Evolutionary conservation across 2,113 vertebrate genomes (phyloP).

Genomic region (Mesoclemmys tuberculata): DNA sequence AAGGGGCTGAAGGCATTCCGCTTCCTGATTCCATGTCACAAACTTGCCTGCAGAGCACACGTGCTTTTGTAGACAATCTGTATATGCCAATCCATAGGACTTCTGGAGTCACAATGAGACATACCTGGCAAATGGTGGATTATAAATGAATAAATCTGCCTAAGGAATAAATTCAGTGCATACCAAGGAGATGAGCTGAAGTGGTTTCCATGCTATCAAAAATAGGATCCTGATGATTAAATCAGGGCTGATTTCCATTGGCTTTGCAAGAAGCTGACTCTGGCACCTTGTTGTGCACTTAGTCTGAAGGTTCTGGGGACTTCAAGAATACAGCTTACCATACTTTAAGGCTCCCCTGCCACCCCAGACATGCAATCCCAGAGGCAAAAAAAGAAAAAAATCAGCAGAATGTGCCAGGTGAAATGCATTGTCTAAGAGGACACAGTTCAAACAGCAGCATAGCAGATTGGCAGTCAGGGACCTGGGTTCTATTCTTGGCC

Average conservation of each 20-base stretch:
- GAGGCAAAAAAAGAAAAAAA: background rate
- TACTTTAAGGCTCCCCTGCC: background rate
- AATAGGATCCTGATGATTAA: background rate
- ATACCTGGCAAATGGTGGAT: background rate
- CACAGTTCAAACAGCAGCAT: background rate
- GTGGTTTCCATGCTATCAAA: background rate
- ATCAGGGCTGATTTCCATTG: background rate
- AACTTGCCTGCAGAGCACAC: background rate
- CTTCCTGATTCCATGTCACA: background rate
- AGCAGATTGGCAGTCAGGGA: background rate
- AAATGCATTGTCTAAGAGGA: background rate
- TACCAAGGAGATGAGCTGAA: background rate
- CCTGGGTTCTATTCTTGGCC: background rate
- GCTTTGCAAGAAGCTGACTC: background rate
- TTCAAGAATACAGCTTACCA: background rate
- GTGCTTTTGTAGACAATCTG: background rate
- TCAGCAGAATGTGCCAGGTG: background rate
- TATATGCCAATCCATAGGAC: background rate
- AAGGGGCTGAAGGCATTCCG: background rate
- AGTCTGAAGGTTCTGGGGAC: rapidly evolving
- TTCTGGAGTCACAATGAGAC: rapidly evolving
- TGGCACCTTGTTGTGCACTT: rapidly evolving
- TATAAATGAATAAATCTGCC: background rate
- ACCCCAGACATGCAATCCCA: background rate
- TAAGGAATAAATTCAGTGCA: background rate